Base-by-base conservation (phyloP, 2,113 vertebrate species). In the Oncorhynchus keta region DNA sequence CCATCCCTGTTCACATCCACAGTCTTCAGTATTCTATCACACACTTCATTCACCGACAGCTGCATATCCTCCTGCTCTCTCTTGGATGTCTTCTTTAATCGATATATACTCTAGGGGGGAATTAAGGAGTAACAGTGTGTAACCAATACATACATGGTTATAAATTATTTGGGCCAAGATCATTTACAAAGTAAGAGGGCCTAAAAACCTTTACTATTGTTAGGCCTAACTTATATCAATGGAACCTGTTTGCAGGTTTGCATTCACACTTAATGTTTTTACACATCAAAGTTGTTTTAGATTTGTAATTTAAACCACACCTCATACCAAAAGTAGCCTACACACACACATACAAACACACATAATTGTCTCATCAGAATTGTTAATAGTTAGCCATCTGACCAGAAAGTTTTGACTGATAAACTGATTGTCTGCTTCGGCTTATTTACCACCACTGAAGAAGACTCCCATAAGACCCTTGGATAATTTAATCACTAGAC, bases 1-100 rank as follows among this genome's bases (percentile, higher is more conserved):
- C 94, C 93, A 39, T 94, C 92, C 49, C 87, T 86, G 45, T 95
- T 91, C 13, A 76, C 81, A 72, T 93, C 93, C 0, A 92, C 88
- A 0, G 90, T 80, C 24, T 74, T 35, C 14, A 95, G 76, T 80
- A 94, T 88, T 70, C 89, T 86, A 30, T 93, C 89, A 81, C 90
- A 92, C 3, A 86, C 87, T 55, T 93, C 91, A 3, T 93, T 88
- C 0, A 88, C 84, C 2, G 86, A 83, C 0, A 90, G 78, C 6
- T 81, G 39, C 0, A 64, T 13, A 4, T 78, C 73, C 0, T 3
- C 49, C 1, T 3, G 0, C 6, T 91, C 86, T 5, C 73, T 75
- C 45, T 78, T 89, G 20, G 81, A 69, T 24, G 80, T 81, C 85
- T 78, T 91, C 64, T 92, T 93, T 20, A 91, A 55, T 9, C 83